Percentiles rank a stretch among this genome's conserved stretches.
Evolutionary conservation across 2,113 vertebrate species (phyloP).

Genomic region (Tylochromis polylepis): DNA sequence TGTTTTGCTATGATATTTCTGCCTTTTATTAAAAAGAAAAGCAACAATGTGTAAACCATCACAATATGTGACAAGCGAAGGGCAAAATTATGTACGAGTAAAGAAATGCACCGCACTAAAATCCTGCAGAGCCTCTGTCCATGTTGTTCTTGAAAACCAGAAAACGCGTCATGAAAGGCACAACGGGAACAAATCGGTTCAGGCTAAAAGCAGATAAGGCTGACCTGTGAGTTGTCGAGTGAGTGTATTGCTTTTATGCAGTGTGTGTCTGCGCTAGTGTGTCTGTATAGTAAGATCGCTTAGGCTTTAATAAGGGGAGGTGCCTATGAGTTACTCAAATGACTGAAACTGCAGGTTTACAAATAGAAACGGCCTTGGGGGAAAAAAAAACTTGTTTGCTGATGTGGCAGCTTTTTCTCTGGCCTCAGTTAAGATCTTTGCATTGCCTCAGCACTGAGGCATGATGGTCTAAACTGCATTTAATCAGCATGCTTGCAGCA

Average conservation of each 20-base stretch:
- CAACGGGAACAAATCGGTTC: constrained; percentile 6
- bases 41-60: not conserved
- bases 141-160: constrained; percentile 1
- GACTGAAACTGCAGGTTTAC: constrained; percentile 17
- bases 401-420: constrained; percentile 31
- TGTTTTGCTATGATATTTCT: constrained; percentile 38
- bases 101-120: constrained; percentile 7
- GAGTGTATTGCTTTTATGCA: constrained; percentile 9
- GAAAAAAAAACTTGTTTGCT: constrained; percentile 5
- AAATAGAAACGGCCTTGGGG: not conserved
- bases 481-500: constrained; percentile 18
- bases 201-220: not conserved
- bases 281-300: not conserved
- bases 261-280: not conserved
- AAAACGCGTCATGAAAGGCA: not conserved
- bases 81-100: not conserved
- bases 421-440: constrained; percentile 20
- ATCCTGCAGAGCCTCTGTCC: not conserved
- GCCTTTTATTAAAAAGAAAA: constrained; percentile 41
- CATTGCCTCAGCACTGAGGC: constrained; percentile 19
- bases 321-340: not conserved
- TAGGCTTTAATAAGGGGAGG: not conserved
- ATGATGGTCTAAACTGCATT: constrained; percentile 1
- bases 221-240: not conserved
- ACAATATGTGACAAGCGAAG: not conserved